phyloP scores from a whole-genome alignment of 2,888 invertebrate genomes.

The Ophioninae sp. region DNA sequence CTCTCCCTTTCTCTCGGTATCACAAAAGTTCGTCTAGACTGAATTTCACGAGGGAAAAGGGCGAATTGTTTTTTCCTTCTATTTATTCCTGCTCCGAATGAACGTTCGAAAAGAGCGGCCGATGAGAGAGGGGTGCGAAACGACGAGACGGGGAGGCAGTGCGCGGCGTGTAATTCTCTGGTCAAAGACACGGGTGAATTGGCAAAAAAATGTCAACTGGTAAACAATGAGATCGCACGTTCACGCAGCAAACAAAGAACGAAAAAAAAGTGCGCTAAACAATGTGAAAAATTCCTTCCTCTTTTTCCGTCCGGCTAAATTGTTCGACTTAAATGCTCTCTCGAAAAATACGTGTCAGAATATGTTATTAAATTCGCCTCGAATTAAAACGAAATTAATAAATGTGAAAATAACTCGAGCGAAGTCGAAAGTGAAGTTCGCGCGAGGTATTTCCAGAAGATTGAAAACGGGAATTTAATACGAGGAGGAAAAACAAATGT shows the following conservation, averaged over 20 bases:
- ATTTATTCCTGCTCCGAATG: neutral
- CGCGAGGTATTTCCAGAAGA: no score
- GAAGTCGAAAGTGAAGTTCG: no score
- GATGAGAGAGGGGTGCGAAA: constrained; percentile 19
- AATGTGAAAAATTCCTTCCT: constrained; percentile 43
- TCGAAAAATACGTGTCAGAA: neutral
- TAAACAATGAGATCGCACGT: constrained; percentile 25
- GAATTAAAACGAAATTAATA: neutral
- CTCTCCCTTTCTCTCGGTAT: constrained; percentile 66
- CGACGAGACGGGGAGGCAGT: constrained; percentile 2
- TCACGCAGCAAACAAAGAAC: constrained; percentile 4
- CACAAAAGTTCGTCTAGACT: constrained; percentile 73
- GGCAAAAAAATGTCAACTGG: constrained; percentile 26
- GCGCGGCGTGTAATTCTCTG: constrained; percentile 30
- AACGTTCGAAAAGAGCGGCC: constrained; percentile 43
- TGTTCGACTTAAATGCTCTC: constrained; percentile 7
- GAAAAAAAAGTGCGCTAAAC: neutral
- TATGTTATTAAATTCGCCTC: neutral
- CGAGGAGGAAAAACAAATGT: neutral
- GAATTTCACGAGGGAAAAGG: constrained; percentile 62
- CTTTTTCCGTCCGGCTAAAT: neutral
- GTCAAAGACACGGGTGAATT: constrained; percentile 23
- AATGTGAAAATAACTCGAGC: neutral
- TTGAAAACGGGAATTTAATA: neutral
- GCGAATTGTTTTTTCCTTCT: constrained; percentile 24